These are phyloP conservation scores for Amazona vittata DNA, from an alignment of 2,113 vertebrate genomes.

Conservation along the genomic window DNA sequence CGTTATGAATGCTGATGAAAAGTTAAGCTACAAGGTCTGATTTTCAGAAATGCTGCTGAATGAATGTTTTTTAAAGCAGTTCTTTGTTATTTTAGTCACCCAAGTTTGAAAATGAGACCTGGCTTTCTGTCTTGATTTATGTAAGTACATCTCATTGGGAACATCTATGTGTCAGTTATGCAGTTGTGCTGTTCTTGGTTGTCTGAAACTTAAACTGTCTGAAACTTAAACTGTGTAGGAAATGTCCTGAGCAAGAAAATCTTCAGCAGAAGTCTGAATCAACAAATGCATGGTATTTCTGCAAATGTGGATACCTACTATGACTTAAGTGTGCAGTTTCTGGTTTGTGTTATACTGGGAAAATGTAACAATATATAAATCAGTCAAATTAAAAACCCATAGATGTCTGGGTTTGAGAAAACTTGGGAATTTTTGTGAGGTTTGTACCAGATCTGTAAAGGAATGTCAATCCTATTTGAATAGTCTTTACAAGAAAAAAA, in stretches of 20 bases:
- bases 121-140: background rate
- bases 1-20: background rate
- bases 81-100: background rate
- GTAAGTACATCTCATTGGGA: background rate
- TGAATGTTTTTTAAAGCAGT: background rate
- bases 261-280: background rate
- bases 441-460: background rate
- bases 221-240: background rate
- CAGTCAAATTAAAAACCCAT: background rate
- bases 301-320: background rate
- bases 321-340: background rate
- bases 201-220: background rate
- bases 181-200: background rate
- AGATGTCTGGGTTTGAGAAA: background rate
- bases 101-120: background rate
- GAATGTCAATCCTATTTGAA: background rate
- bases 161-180: background rate
- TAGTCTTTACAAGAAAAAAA: background rate
- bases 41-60: background rate
- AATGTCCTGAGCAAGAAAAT: background rate
- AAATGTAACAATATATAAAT: background rate
- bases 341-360: background rate
- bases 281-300: background rate
- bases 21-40: background rate
- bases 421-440: background rate